Conservation (phyloP, 2,113 vertebrate species). For the Limnothrissa miodon region DNA sequence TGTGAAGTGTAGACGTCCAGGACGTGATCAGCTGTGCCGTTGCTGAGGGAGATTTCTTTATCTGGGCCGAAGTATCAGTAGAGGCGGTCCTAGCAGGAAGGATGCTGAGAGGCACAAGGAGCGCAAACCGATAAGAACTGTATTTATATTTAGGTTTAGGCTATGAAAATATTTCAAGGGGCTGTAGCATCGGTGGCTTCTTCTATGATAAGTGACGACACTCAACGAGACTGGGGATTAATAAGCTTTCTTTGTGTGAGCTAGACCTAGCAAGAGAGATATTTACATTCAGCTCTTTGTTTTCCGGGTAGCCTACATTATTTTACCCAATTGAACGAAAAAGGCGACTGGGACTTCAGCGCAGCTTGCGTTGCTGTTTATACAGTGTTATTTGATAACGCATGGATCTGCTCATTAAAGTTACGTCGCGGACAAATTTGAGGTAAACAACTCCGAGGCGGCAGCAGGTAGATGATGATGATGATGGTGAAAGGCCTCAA, state of each 20-base stretch:
- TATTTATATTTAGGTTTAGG: background rate
- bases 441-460: background rate
- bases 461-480: background rate
- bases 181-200: background rate
- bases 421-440: background rate
- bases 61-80: background rate
- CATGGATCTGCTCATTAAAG: background rate
- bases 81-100: constrained; percentile 41
- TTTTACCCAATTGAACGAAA: background rate
- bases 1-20: background rate
- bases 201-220: background rate
- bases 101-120: constrained; percentile 31
- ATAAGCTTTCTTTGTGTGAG: background rate
- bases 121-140: background rate
- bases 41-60: constrained; percentile 17
- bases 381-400: background rate
- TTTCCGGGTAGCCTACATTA: background rate
- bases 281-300: background rate
- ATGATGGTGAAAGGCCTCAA: background rate
- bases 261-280: background rate
- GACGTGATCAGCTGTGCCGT: background rate
- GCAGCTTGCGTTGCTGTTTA: background rate
- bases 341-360: background rate
- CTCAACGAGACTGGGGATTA: background rate
- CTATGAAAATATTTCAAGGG: background rate